phyloP scores from a whole-genome alignment of 2,888 invertebrate species.

The Salpingus planirostris region DNA sequence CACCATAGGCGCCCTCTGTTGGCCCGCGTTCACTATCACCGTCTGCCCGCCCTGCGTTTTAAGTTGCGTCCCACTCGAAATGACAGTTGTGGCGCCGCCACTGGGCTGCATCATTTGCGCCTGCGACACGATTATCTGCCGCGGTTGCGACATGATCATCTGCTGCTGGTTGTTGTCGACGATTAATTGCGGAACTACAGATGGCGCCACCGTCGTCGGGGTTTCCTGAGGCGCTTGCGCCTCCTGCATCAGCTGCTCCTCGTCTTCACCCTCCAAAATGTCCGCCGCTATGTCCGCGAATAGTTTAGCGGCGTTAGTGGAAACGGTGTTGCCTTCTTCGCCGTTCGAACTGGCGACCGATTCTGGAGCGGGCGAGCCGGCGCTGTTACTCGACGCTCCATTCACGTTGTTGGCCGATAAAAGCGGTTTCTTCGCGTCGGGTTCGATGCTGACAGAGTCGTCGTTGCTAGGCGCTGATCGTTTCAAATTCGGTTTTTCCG shows the following conservation, averaged over 20 bases:
- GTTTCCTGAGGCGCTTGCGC: slow-evolving; percentile 16
- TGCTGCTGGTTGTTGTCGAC: slow-evolving; percentile 39
- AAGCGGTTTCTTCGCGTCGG: slow-evolving; percentile 41
- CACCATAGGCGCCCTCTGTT: slow-evolving; percentile 31
- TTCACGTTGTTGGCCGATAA: slow-evolving; percentile 22
- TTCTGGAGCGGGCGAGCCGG: slow-evolving; percentile 42
- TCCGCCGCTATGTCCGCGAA: slow-evolving; percentile 81
- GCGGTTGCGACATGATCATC: slow-evolving; percentile 38
- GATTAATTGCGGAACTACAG: slow-evolving; percentile 29
- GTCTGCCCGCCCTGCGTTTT: slow-evolving; percentile 37
- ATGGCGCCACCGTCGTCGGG: slow-evolving; percentile 14
- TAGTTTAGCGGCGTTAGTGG: slow-evolving; percentile 75
- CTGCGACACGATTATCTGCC: slow-evolving; percentile 47
- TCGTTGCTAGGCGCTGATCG: slow-evolving; percentile 37
- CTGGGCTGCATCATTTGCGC: slow-evolving; percentile 24
- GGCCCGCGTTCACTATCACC: slow-evolving; percentile 36
- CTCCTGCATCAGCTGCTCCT: slow-evolving; percentile 41
- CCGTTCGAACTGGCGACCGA: slow-evolving; percentile 43
- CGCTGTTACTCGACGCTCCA: slow-evolving; percentile 20
- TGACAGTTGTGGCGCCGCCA: slow-evolving; percentile 25
- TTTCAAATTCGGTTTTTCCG: too few relatives aligned
- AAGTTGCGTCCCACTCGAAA: slow-evolving; percentile 32
- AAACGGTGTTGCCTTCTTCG: slow-evolving; percentile 54
- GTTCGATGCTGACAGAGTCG: slow-evolving; percentile 28
- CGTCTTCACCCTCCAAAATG: slow-evolving; percentile 73